These are phyloP conservation scores for Rissa tridactyla DNA, from an alignment of 2,113 vertebrate genomes.

Conservation along the genomic window DNA sequence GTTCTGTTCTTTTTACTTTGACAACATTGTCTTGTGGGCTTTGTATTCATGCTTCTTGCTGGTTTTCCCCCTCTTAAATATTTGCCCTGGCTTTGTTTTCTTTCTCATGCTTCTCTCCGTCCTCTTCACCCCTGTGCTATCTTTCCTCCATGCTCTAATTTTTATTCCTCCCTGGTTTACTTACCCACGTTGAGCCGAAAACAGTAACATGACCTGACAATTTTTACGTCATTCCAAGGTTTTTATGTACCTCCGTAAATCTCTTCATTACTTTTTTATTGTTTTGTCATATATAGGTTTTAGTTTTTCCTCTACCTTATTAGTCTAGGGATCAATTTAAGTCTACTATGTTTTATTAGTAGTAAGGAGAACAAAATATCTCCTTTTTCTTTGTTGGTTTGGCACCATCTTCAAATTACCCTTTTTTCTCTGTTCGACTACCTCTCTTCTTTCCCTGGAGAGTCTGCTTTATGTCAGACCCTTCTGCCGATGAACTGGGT, in stretches of 20 bases:
- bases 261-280: slow-evolving; percentile 71
- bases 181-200: slow-evolving; percentile 58
- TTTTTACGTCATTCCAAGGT: slow-evolving; percentile 50
- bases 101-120: neutral
- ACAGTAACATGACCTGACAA: slow-evolving; percentile 58
- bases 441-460: neutral
- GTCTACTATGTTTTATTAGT: slow-evolving; percentile 22
- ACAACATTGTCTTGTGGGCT: slow-evolving; percentile 30
- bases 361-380: neutral
- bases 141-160: slow-evolving; percentile 15
- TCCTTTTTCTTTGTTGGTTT: slow-evolving; percentile 20
- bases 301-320: slow-evolving; percentile 16
- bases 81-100: slow-evolving; percentile 42
- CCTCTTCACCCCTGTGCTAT: neutral
- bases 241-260: slow-evolving; percentile 66
- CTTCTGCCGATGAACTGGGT: neutral
- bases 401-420: slow-evolving; percentile 9
- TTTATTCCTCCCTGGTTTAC: slow-evolving; percentile 49
- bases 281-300: slow-evolving; percentile 42
- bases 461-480: slow-evolving; percentile 8
- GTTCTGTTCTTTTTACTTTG: slow-evolving; percentile 26
- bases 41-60: slow-evolving; percentile 50
- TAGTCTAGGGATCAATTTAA: slow-evolving; percentile 30
- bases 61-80: neutral
- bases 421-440: neutral